phyloP scores from a whole-genome alignment of 2,113 vertebrate genomes.

The Pluvianellus socialis region DNA sequence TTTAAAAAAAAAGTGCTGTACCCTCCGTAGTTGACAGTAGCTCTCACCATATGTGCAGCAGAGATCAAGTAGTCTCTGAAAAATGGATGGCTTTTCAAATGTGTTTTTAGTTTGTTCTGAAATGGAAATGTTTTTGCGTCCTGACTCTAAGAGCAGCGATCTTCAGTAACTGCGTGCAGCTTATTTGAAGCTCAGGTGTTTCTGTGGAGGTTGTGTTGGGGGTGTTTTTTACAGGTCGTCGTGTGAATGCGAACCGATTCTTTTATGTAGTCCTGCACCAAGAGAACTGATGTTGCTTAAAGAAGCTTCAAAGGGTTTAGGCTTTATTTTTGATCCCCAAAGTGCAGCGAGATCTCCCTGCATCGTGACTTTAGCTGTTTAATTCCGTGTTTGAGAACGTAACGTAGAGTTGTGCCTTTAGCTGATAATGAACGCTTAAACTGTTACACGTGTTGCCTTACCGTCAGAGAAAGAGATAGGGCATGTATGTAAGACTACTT shows the following conservation, averaged over 20 bases:
- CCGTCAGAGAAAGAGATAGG: slow-evolving; percentile 58
- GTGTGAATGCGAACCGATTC: background rate
- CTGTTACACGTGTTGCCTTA: slow-evolving; percentile 72
- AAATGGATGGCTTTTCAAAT: slow-evolving; percentile 48
- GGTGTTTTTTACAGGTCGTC: slow-evolving; percentile 13
- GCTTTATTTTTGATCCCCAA: slow-evolving; percentile 44
- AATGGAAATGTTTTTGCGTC: background rate
- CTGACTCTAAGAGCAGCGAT: background rate
- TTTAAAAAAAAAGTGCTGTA: background rate
- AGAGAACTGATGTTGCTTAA: slow-evolving; percentile 16
- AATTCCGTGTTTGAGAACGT: slow-evolving; percentile 41
- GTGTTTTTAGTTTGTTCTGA: slow-evolving; percentile 59
- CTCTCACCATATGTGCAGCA: slow-evolving; percentile 7
- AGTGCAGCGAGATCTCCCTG: slow-evolving; percentile 35
- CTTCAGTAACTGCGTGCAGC: background rate
- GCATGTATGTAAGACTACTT: slow-evolving; percentile 48
- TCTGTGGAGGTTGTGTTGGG: background rate
- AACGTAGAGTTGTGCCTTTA: slow-evolving; percentile 68
- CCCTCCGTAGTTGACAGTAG: slow-evolving; percentile 28
- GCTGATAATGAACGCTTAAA: slow-evolving; percentile 64
- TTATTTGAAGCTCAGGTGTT: slow-evolving; percentile 48
- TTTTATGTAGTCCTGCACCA: slow-evolving; percentile 32
- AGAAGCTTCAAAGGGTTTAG: slow-evolving; percentile 31
- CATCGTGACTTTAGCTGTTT: slow-evolving; percentile 28
- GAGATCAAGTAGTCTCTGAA: slow-evolving; percentile 14